Evolutionary conservation across 1,140 invertebrate species (phyloP), one percentile per base, ranked within the genome.

Genomic region (Rhopalosiphum maidis): DNA sequence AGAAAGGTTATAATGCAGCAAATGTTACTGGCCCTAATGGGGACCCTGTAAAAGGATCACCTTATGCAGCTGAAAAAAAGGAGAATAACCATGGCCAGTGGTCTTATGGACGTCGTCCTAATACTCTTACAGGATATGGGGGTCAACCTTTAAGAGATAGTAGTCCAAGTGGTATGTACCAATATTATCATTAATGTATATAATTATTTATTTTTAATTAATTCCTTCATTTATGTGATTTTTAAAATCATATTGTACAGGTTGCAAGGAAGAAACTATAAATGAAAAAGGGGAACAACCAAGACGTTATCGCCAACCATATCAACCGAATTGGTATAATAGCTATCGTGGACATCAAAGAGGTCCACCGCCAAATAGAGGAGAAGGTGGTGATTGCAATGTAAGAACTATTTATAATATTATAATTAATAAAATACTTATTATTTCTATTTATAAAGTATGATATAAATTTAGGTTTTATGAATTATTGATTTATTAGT

Each of bases 1-100:
- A 99, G 95, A 99, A 99, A 95, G 99, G 99, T 93, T 98, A 98
- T 95, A 99, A 99, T 96, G 99, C 99, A 91, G 98, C 98, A 94
- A 98, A 99, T 95, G 99, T 99, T 43, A 99, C 99, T 94, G 99
- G 99, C 88, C 98, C 99, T 83, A 97, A 97, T 90, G 99, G 99
- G 90, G 97, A 97, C 95, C 96, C 98, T 48, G 99, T 99, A 21
- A 98, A 99, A 95, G 99, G 99, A 94, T 99, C 98, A 94, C 99
- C 98, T 91, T 99, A 99, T 95, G 99, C 99, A 94, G 98, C 98
- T 92, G 98, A 99, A 95, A 97, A 98, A 94, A 97, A 98, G 94
- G 97, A 98, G 94, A 97, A 96, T 94, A 94, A 94, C 91, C 97
- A 96, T 95, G 97, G 97, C 85, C 96, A 97, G 91, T 97, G 97